These are phyloP conservation scores for Neolamprologus cancellatus DNA, from an alignment of 2,113 vertebrate species.

Conservation along the genomic window DNA sequence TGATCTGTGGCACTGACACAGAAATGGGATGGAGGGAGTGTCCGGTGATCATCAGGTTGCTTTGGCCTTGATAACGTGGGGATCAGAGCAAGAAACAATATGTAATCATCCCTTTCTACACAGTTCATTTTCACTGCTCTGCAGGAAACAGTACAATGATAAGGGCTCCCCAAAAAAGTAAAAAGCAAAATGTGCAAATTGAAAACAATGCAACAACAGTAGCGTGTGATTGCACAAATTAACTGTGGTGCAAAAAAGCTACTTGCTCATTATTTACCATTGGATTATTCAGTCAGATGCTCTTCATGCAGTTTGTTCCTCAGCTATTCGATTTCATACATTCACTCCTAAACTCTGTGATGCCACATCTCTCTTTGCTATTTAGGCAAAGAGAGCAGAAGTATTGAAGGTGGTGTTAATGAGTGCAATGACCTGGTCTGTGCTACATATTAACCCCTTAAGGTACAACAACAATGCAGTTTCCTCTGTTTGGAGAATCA, in stretches of 20 bases:
- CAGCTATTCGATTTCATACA: conserved; percentile 6
- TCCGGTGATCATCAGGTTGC: not conserved
- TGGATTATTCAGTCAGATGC: not conserved
- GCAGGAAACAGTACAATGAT: conserved; percentile 18
- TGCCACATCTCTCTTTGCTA: not conserved
- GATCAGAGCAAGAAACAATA: not conserved
- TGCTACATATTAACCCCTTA: conserved; percentile 57
- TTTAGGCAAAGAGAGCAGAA: not conserved
- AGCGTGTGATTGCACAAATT: not conserved
- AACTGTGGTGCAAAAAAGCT: conserved; percentile 21
- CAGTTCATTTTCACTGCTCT: conserved; percentile 30
- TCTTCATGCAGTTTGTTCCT: conserved; percentile 22
- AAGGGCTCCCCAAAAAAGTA: not conserved
- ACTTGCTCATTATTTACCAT: not conserved
- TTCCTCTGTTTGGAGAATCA: not conserved
- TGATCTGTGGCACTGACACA: not conserved
- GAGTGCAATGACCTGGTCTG: conserved; percentile 19
- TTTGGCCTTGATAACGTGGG: conserved; percentile 24
- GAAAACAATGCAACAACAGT: conserved; percentile 1
- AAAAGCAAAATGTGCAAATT: conserved; percentile 28
- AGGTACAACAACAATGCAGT: conserved; percentile 6
- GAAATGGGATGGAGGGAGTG: not conserved
- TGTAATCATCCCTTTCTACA: conserved; percentile 31
- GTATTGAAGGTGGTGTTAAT: not conserved
- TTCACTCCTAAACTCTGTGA: not conserved